A percentile compares a stretch with the other conserved stretches of the same genome.
Evolutionary conservation across 2,113 vertebrate species (phyloP).

Genomic region (Dunckerocampus dactyliophorus): DNA sequence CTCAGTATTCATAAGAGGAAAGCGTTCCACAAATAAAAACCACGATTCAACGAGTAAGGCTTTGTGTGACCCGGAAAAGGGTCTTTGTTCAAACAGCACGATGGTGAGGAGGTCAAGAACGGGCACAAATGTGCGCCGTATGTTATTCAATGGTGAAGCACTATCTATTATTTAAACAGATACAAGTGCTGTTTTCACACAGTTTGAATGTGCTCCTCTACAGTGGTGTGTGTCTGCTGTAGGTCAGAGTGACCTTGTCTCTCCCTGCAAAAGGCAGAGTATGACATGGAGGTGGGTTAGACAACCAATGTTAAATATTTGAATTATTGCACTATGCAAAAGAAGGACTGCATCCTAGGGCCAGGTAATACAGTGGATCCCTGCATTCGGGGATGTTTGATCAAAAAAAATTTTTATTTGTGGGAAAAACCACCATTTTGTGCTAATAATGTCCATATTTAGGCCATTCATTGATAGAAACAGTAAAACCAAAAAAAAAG

Average conservation of each 20-base stretch:
- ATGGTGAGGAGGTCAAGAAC: neutral
- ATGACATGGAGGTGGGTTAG: slow-evolving; percentile 4
- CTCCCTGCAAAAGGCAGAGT: slow-evolving; percentile 40
- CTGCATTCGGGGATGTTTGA: too few species aligned
- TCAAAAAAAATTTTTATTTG: too few species aligned
- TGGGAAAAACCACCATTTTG: too few species aligned
- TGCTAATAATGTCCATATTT: too few species aligned
- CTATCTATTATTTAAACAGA: neutral
- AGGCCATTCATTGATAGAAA: too few species aligned
- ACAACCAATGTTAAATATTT: too few species aligned
- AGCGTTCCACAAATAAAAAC: slow-evolving; percentile 42
- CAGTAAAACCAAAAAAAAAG: too few species aligned
- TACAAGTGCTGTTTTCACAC: neutral
- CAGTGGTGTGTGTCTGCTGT: slow-evolving; percentile 18
- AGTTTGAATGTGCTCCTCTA: slow-evolving; percentile 10
- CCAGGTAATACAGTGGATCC: neutral
- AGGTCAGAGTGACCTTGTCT: slow-evolving; percentile 60
- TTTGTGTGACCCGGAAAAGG: slow-evolving; percentile 37
- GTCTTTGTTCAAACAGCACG: slow-evolving; percentile 16
- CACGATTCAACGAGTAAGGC: slow-evolving; percentile 46
- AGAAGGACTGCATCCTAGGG: neutral
- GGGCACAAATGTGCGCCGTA: slow-evolving; percentile 1
- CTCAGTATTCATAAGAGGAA: slow-evolving; percentile 27
- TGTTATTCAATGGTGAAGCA: neutral
- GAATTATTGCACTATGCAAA: neutral